A percentile compares a stretch with the other conserved stretches of the same genome.
These are phyloP conservation scores for Drosophila jambulina DNA, from an alignment of 1,140 invertebrate species.

Conservation along the genomic window DNA sequence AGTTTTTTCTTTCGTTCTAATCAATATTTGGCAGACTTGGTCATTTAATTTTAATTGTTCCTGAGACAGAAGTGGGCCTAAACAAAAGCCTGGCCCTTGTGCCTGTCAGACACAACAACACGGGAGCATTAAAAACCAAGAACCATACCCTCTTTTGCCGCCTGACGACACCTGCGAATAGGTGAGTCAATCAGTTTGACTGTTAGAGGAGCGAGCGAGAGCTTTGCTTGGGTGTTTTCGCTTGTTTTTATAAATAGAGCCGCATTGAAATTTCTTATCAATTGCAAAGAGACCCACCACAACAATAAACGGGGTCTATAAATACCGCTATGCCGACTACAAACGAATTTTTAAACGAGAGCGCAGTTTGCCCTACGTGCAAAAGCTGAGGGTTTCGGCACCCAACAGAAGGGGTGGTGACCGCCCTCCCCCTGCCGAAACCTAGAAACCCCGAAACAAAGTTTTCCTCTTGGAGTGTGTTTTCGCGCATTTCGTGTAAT, in stretches of 20 bases:
- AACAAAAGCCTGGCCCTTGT: constrained; percentile 22
- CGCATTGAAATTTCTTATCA: constrained; percentile 66
- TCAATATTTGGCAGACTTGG: constrained; percentile 70
- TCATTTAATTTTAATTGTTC: constrained; percentile 73
- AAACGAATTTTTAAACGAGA: constrained; percentile 13
- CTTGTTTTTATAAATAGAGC: constrained; percentile 70
- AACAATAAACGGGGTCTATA: constrained; percentile 62
- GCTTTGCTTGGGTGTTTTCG: constrained; percentile 44
- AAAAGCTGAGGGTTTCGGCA: constrained; percentile 40
- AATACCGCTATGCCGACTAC: constrained; percentile 59
- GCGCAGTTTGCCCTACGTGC: constrained; percentile 12
- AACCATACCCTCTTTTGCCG: constrained; percentile 5
- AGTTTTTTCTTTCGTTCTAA: constrained; percentile 56
- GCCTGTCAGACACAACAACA: constrained; percentile 20
- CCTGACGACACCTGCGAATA: constrained; percentile 42
- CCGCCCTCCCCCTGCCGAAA: neutral
- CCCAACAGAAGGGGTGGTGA: constrained; percentile 2
- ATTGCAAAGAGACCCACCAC: constrained; percentile 54
- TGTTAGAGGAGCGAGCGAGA: constrained; percentile 20
- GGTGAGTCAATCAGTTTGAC: constrained; percentile 61
- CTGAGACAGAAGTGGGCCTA: constrained; percentile 32
- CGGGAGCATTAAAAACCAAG: neutral
- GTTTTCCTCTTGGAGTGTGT: constrained; percentile 55
- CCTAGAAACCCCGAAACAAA: constrained; percentile 9
- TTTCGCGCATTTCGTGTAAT: constrained; percentile 74